Evolutionary conservation across 2,888 invertebrate genomes (phyloP), one percentile per base, ranked within the genome.

Genomic region (Cryptophagus acutangulus): DNA sequence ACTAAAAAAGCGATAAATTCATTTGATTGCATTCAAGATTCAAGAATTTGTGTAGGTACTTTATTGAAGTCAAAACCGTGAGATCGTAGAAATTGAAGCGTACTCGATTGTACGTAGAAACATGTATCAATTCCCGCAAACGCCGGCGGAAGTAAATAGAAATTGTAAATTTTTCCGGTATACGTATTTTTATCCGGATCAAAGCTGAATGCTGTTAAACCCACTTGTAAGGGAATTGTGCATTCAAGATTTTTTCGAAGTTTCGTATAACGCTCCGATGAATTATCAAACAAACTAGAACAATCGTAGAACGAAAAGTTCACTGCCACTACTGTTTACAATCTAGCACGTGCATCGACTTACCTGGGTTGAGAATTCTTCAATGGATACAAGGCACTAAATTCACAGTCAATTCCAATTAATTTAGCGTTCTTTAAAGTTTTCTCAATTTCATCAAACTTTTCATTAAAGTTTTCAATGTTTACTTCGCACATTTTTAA

Each of bases 31-130:
- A n/a, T n/a, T n/a, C n/a, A n/a, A n/a, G n/a, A n/a, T n/a, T 31
- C 14, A 3, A 15, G 13, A 13, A 3, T 15, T 18, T 10, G 29
- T 13, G 31, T 18, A 30, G 17, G 29, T 72, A 85, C 87, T 79
- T 84, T 84, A 65, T 87, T 85, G 61, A 86, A 87, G 69, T 87
- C 77, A 66, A 84, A 83, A 15, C 77, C 74, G 59, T 81, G 71
- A 36, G 62, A 63, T 51, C 74, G 73, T 20, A 85, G 70, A 64
- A 86, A 87, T 41, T 77, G 74, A 9, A 83, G 56, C 2, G 79
- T 75, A 1, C 78, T 76, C 1, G 79, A 74, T 70, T 84, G 80
- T 57, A 79, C 81, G 29, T 73, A 69, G 58, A 82, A 78, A 17
- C 71, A 66, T 48, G 75, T 76, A 57, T 81, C 75, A n/a, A 79